Percentiles rank a stretch among this genome's conserved stretches.
Evolutionary conservation across 23 tunicate species (phyloP).

Genomic region (Clavelina lepadiformis): DNA sequence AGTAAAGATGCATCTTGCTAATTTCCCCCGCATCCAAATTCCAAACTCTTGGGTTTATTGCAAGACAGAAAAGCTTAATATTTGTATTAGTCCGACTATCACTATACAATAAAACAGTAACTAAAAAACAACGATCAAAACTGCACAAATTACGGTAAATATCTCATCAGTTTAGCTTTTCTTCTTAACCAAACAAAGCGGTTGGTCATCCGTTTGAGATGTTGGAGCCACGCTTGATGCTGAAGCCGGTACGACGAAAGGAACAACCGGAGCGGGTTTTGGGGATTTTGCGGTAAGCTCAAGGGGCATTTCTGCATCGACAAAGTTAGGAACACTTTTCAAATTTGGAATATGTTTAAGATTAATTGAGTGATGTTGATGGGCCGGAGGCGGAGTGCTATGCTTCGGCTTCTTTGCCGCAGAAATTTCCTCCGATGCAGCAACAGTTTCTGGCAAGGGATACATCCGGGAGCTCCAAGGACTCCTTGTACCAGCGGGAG

Average conservation of each 20-base stretch:
- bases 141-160: too few species aligned
- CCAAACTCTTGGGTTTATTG: too few species aligned
- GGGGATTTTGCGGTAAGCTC: constrained; percentile 7
- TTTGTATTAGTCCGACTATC: too few species aligned
- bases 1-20: too few species aligned
- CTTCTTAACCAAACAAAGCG: constrained; percentile 20
- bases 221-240: neutral
- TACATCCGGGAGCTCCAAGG: constrained; percentile 52
- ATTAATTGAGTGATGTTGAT: constrained; percentile 3
- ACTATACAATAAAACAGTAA: too few species aligned
- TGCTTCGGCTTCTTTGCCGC: neutral
- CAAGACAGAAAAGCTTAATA: too few species aligned
- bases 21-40: too few species aligned
- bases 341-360: too few species aligned
- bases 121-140: too few species aligned
- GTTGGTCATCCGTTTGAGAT: constrained; percentile 4
- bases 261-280: neutral
- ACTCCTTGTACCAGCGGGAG: constrained; percentile 56
- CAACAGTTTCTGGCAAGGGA: constrained; percentile 1
- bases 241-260: too few species aligned
- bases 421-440: neutral
- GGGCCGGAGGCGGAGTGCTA: constrained; percentile 8
- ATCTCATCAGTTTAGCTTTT: constrained; percentile 1
- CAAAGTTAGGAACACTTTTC: too few species aligned
- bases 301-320: neutral